phyloP scores from a whole-genome alignment of 2,888 invertebrate species.

The Acleris literana region DNA sequence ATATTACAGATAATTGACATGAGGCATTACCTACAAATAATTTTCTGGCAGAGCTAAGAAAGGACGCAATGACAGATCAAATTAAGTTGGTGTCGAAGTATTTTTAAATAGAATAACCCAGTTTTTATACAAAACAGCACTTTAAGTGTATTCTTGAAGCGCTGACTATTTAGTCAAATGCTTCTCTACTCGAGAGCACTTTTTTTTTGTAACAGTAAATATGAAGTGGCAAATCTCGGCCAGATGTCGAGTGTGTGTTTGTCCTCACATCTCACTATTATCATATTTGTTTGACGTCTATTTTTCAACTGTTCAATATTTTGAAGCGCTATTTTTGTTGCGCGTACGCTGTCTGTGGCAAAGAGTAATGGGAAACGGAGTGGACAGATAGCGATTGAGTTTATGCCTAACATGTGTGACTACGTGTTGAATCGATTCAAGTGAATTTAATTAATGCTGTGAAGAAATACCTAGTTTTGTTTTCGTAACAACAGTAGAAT shows the following conservation, averaged over 20 bases:
- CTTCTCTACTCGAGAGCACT: constrained; percentile 10
- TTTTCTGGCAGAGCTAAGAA: no score
- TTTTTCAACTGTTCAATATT: constrained; percentile 81
- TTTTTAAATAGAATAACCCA: no score
- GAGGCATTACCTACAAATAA: no score
- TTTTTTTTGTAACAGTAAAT: constrained; percentile 37
- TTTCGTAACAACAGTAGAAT: no score
- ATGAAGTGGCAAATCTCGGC: constrained; percentile 49
- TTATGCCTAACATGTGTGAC: not conserved
- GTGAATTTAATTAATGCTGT: no score
- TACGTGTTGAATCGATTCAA: no score
- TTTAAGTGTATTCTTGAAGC: not conserved
- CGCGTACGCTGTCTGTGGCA: constrained; percentile 59
- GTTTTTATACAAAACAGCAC: no score
- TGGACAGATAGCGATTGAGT: not conserved
- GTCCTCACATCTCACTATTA: constrained; percentile 72
- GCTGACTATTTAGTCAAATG: not conserved
- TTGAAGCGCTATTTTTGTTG: constrained; percentile 72
- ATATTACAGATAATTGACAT: no score
- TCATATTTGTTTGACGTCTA: constrained; percentile 74
- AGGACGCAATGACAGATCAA: no score
- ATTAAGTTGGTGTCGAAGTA: no score
- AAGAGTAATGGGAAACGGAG: constrained; percentile 39
- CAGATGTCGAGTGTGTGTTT: constrained; percentile 64
- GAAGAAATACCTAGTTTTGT: no score